phyloP scores from a whole-genome alignment of 2,888 invertebrate species.

The Noctua comes region DNA sequence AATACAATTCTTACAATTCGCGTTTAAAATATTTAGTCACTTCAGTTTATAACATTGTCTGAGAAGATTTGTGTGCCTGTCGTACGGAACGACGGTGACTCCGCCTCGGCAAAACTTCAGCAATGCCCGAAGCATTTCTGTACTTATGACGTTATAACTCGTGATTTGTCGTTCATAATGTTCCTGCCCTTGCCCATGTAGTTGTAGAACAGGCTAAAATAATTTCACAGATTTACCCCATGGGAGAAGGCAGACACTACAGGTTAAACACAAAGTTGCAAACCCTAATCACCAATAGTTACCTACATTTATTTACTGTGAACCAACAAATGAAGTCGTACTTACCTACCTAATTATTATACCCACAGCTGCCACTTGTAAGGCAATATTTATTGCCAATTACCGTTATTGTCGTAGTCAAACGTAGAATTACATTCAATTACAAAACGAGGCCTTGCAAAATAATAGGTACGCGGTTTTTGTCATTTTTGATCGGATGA shows the following conservation, averaged over 20 bases:
- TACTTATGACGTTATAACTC: background rate
- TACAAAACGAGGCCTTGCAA: constrained; percentile 52
- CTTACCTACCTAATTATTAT: background rate
- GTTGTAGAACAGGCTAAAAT: background rate
- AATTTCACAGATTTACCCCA: no score
- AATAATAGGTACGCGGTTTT: constrained; percentile 67
- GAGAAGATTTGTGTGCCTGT: background rate
- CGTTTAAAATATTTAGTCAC: background rate
- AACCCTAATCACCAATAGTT: background rate
- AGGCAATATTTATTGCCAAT: constrained; percentile 53
- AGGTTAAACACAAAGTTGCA: no score
- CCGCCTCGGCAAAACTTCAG: background rate
- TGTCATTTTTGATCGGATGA: constrained; percentile 66
- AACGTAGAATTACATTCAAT: constrained; percentile 48
- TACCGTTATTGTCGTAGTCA: constrained; percentile 38
- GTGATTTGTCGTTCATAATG: background rate
- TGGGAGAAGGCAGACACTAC: background rate
- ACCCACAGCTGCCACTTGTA: constrained; percentile 2
- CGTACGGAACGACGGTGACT: background rate
- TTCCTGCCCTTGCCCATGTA: no score
- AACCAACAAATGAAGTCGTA: constrained; percentile 8
- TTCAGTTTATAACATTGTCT: background rate
- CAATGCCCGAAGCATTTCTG: background rate
- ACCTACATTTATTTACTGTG: background rate
- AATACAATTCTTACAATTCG: no score